These are phyloP conservation scores for Heliconius erato DNA, from an alignment of 2,888 invertebrate genomes.

Conservation along the genomic window DNA sequence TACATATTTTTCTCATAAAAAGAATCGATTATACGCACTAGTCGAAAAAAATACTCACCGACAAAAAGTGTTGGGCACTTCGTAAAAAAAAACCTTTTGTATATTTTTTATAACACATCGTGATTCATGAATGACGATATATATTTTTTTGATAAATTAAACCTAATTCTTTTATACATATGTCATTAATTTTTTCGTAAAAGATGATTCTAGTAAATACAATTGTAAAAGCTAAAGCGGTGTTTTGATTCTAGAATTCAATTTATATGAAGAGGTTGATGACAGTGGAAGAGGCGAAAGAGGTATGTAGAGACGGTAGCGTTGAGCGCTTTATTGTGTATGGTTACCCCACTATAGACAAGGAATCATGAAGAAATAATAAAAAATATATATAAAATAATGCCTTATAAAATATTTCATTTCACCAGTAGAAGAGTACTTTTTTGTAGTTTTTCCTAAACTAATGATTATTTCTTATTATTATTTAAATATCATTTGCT, in stretches of 20 bases:
- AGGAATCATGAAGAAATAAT: not conserved
- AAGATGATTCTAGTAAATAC: not conserved
- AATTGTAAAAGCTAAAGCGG: not conserved
- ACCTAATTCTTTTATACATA: constrained; percentile 19
- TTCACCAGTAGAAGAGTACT: too few relatives aligned
- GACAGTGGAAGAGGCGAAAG: not conserved
- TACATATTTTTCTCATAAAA: constrained; percentile 28
- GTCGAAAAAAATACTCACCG: constrained; percentile 11
- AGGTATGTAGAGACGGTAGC: not conserved
- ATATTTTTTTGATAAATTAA: constrained; percentile 11
- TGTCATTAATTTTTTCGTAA: constrained; percentile 12
- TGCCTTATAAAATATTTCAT: too few relatives aligned
- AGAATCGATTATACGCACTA: constrained; percentile 28
- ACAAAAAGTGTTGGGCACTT: constrained; percentile 25
- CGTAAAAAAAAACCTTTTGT: constrained; percentile 14
- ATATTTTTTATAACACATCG: constrained; percentile 7
- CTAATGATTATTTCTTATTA: not conserved
- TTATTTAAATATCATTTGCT: not conserved
- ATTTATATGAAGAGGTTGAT: not conserved
- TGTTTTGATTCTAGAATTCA: not conserved
- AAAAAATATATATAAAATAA: too few relatives aligned
- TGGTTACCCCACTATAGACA: not conserved
- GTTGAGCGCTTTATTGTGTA: not conserved
- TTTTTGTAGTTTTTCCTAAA: too few relatives aligned
- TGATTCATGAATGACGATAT: constrained; percentile 23